Percentiles rank a stretch among this genome's conserved stretches.
Conservation (phyloP, 2,888 invertebrate species). For the Megaustenia siamemsis region DNA sequence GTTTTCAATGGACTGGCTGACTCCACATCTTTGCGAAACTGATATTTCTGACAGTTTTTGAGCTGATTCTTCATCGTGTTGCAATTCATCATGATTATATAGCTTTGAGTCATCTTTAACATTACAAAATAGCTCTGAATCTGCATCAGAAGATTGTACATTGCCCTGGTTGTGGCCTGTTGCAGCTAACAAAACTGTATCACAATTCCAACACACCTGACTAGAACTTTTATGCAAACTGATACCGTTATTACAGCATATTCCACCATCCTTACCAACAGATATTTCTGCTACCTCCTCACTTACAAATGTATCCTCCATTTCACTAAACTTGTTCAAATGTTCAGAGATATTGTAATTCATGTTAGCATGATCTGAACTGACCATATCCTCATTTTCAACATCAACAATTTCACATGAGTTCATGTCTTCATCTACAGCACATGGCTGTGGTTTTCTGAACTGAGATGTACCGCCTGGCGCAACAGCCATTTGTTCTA, state of each 20-base stretch:
- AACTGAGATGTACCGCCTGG: neutral
- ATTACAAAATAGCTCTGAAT: neutral
- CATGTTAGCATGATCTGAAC: neutral
- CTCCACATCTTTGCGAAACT: neutral
- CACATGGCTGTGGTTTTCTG: neutral
- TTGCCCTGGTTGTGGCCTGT: neutral
- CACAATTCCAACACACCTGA: neutral
- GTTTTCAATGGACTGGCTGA: too few species aligned
- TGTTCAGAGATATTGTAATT: neutral
- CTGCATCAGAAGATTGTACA: neutral
- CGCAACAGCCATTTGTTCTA: neutral
- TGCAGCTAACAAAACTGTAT: neutral
- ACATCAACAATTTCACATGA: neutral
- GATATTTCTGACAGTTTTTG: neutral
- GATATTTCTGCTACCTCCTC: neutral
- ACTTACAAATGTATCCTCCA: neutral
- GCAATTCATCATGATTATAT: neutral
- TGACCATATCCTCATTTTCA: conserved; percentile 4
- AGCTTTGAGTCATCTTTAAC: too few species aligned
- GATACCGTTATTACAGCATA: too few species aligned
- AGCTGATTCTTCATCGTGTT: too few species aligned
- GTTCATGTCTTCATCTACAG: neutral
- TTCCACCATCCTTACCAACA: neutral
- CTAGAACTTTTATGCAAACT: neutral
- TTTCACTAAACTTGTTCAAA: too few species aligned